Percentiles rank a stretch among this genome's conserved stretches.
Conservation (phyloP, 2,888 invertebrate species). For the Mystacides longicornis region DNA sequence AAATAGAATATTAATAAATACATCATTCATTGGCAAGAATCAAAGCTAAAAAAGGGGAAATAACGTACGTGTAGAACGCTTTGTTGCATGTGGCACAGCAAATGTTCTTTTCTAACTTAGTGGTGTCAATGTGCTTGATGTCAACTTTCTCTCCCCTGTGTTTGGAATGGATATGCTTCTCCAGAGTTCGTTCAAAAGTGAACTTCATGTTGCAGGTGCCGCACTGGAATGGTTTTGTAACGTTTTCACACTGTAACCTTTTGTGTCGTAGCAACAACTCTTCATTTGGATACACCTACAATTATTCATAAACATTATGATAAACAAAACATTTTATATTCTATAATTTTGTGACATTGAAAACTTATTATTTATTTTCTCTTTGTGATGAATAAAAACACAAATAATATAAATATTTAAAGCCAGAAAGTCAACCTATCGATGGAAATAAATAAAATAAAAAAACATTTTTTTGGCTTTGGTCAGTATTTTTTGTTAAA, state of each 20-base stretch:
- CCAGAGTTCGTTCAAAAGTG: conserved; percentile 42
- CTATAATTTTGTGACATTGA: neutral
- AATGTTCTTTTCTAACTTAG: conserved; percentile 36
- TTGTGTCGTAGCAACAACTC: conserved; percentile 47
- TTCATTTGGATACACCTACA: conserved; percentile 41
- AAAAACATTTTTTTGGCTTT: too few relatives aligned
- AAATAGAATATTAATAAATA: neutral
- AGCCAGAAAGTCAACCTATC: too few relatives aligned
- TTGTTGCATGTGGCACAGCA: conserved; percentile 58
- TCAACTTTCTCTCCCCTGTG: conserved; percentile 43
- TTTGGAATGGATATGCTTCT: conserved; percentile 41
- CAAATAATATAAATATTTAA: too few relatives aligned
- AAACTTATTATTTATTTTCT: neutral
- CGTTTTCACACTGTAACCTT: conserved; percentile 32
- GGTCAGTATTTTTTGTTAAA: too few relatives aligned
- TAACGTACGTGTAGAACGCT: conserved; percentile 49
- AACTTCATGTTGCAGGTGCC: conserved; percentile 40
- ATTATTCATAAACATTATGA: neutral
- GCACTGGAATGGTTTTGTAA: conserved; percentile 34
- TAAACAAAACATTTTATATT: neutral
- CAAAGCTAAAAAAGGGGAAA: neutral
- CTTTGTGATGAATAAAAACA: too few relatives aligned
- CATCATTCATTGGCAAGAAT: neutral
- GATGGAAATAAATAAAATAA: too few relatives aligned
- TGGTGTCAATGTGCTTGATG: conserved; percentile 37